Base-by-base conservation (phyloP, 2,888 invertebrate genomes). In the Halictus ligatus region DNA sequence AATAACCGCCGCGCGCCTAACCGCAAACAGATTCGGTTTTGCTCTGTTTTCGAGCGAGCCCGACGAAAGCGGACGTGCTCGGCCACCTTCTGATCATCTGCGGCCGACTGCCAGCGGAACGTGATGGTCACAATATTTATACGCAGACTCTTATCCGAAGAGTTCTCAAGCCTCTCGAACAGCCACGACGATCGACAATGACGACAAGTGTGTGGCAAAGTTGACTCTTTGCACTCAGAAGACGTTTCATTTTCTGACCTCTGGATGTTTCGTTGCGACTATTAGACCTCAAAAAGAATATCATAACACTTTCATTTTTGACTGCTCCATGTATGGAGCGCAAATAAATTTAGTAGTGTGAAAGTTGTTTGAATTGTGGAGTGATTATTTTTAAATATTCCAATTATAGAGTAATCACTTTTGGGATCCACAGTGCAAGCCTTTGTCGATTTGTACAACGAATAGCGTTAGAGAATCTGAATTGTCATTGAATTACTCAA, bases 1-100 rank as follows among this genome's bases (percentile, higher is more conserved):
- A 67, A 80, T 84, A 87, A 89, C 78, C 72, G 64, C 54, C 78
- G 80, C 69, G 78, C 50, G 40, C n/a, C 71, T 35, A 64, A 69
- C 64, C 76, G 58, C 75, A 71, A 79, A 64, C 71, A 83, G 76
- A 78, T 50, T 46, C 71, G 79, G 71, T n/a, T 50, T 81, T 67
- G n/a, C 43, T 73, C 18, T 58, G 8, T 50, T 73, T 60, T 60
- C 18, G 40, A 21, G 58, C 43, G 13, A 71, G 48, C n/a, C 18
- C 40, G 43, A 35, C 21, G 29, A 58, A 69, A 58, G 35, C 48
- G 71, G 43, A 58, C 25, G 35, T 35, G 64, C 15, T 29, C 48
- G 43, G 69, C 40, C 58, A 69, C 48, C 29, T 75, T 13, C 48
- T 25, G 46, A 46, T 72, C 25, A 25, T 72, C 46, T 58, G 21